phyloP scores from a whole-genome alignment of 2,888 invertebrate genomes.

The Cantharis flavilabris region DNA sequence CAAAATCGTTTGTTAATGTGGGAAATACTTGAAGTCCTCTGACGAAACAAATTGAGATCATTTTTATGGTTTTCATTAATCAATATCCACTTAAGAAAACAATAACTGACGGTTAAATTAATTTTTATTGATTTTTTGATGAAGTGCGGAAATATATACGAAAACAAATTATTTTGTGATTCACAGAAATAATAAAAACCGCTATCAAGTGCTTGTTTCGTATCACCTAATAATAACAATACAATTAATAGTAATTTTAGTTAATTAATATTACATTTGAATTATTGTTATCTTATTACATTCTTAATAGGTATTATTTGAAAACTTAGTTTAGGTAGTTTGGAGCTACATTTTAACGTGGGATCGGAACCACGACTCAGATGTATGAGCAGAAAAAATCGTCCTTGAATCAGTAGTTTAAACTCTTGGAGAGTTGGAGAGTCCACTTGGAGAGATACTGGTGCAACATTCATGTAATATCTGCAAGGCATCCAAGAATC shows the following conservation, averaged over 20 bases:
- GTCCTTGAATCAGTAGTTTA: no score
- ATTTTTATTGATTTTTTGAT: not conserved
- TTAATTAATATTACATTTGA: not conserved
- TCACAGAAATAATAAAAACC: not conserved
- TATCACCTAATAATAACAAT: not conserved
- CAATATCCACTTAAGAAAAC: not conserved
- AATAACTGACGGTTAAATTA: not conserved
- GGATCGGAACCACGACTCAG: not conserved
- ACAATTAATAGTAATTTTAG: not conserved
- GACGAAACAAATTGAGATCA: not conserved
- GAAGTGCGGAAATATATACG: not conserved
- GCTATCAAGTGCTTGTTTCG: not conserved
- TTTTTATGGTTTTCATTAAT: not conserved
- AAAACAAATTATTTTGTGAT: not conserved
- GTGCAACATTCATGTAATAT: not conserved
- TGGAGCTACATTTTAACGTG: not conserved
- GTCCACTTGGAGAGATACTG: not conserved
- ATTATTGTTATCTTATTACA: not conserved
- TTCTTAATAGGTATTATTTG: no score
- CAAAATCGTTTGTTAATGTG: slow-evolving; percentile 20
- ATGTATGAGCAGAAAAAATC: not conserved
- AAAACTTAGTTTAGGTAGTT: no score
- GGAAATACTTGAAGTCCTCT: slow-evolving; percentile 6
- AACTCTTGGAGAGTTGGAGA: no score
- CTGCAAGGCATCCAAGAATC: not conserved